These are phyloP conservation scores for Drosophila borealis DNA, from an alignment of 2,888 invertebrate species.

Conservation along the genomic window DNA sequence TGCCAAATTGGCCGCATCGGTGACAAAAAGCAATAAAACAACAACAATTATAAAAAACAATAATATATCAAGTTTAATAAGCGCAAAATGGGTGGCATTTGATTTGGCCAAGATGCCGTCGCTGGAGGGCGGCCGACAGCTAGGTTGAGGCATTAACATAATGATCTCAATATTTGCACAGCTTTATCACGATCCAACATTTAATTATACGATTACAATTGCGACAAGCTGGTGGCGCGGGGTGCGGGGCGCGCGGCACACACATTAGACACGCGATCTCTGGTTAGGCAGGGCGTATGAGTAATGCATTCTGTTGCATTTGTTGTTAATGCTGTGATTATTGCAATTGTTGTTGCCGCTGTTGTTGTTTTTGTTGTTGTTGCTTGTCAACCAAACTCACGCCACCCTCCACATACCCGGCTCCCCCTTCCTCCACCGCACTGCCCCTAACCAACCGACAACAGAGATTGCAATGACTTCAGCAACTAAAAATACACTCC, in stretches of 20 bases:
- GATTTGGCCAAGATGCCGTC: conserved; percentile 31
- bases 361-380: conserved; percentile 24
- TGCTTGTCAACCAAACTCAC: conserved; percentile 25
- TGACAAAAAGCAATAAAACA: conserved; percentile 48
- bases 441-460: conserved; percentile 2
- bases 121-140: conserved; percentile 54
- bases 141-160: conserved; percentile 65
- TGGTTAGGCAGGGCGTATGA: conserved; percentile 73
- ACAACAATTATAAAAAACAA: conserved; percentile 6
- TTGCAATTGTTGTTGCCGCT: conserved; percentile 32
- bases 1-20: conserved; percentile 67
- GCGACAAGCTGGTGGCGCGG: conserved; percentile 32
- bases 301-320: conserved; percentile 59
- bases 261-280: conserved; percentile 72
- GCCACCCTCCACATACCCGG: neutral
- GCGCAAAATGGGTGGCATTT: conserved; percentile 53
- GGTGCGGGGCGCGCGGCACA: conserved; percentile 7
- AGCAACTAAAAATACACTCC: conserved; percentile 67
- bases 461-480: conserved; percentile 54
- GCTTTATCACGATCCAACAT: conserved; percentile 72
- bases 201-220: conserved; percentile 65
- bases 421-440: neutral
- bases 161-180: conserved; percentile 80
- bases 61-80: conserved; percentile 67
- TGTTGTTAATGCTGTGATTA: conserved; percentile 47